Percentiles rank a stretch among this genome's conserved stretches.
Evolutionary conservation across 2,113 vertebrate species (phyloP).

Genomic region (Thomomys bottae): DNA sequence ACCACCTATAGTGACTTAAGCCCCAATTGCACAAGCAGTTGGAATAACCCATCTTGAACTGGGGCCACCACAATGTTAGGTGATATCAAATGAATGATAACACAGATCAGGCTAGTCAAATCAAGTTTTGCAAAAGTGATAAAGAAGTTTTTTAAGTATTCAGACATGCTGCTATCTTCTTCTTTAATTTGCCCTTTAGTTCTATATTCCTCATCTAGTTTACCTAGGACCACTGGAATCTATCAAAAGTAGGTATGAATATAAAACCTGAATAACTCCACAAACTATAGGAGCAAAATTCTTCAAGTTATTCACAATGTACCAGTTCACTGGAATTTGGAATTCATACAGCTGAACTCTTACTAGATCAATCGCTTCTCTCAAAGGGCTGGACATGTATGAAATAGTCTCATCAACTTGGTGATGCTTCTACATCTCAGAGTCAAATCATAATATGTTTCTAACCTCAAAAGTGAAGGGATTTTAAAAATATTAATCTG

Average conservation of each 20-base stretch:
- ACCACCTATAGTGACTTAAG: background rate
- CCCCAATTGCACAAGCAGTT: background rate
- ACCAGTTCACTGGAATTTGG: background rate
- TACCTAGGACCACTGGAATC: background rate
- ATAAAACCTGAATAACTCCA: background rate
- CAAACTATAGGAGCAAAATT: background rate
- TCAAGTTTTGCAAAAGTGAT: background rate
- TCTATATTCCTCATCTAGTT: background rate
- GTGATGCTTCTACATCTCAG: background rate
- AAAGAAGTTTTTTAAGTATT: background rate
- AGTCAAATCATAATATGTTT: background rate
- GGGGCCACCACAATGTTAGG: background rate
- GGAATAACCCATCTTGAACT: background rate
- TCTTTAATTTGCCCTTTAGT: slow-evolving; percentile 8
- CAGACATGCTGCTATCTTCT: background rate
- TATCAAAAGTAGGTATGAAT: background rate
- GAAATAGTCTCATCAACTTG: background rate
- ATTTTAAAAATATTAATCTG: background rate
- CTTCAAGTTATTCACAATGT: too few species aligned
- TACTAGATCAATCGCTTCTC: background rate
- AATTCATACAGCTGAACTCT: background rate
- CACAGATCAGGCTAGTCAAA: background rate
- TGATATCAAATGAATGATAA: background rate
- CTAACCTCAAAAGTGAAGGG: background rate
- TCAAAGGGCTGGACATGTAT: background rate